phyloP scores from a whole-genome alignment of 2,113 vertebrate genomes.

The Mus spicilegus region DNA sequence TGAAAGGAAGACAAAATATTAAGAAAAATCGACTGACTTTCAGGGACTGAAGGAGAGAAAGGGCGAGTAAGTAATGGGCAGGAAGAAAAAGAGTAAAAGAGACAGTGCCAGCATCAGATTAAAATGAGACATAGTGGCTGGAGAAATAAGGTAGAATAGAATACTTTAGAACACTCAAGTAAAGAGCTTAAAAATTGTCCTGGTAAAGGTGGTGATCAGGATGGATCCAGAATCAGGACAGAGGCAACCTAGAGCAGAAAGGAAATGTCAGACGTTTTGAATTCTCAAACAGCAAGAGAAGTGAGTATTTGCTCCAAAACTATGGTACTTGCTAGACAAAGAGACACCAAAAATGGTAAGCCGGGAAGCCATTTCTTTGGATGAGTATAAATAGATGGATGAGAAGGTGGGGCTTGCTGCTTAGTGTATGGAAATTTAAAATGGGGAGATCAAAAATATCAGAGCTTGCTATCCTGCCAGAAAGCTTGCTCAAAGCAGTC shows the following conservation, averaged over 20 bases:
- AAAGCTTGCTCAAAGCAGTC: too few species aligned
- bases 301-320: too few species aligned
- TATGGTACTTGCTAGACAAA: too few species aligned
- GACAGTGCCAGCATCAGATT: neutral
- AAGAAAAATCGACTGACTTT: neutral
- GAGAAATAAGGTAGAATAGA: slow-evolving; percentile 3
- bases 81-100: slow-evolving; percentile 28
- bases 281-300: slow-evolving; percentile 6
- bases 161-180: slow-evolving; percentile 32
- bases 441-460: too few species aligned
- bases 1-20: slow-evolving; percentile 37
- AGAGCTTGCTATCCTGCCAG: too few species aligned
- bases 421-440: too few species aligned
- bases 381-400: too few species aligned
- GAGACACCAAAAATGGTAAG: too few species aligned
- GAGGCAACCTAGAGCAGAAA: slow-evolving; percentile 2
- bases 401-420: too few species aligned
- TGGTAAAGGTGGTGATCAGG: neutral
- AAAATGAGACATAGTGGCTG: neutral
- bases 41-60: neutral
- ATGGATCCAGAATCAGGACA: neutral
- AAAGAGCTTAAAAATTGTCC: neutral
- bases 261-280: slow-evolving; percentile 17
- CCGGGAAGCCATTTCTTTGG: too few species aligned
- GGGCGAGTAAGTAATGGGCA: neutral